Base-by-base conservation (phyloP, 2,888 invertebrate genomes). In the Phaonia tiefii region DNA sequence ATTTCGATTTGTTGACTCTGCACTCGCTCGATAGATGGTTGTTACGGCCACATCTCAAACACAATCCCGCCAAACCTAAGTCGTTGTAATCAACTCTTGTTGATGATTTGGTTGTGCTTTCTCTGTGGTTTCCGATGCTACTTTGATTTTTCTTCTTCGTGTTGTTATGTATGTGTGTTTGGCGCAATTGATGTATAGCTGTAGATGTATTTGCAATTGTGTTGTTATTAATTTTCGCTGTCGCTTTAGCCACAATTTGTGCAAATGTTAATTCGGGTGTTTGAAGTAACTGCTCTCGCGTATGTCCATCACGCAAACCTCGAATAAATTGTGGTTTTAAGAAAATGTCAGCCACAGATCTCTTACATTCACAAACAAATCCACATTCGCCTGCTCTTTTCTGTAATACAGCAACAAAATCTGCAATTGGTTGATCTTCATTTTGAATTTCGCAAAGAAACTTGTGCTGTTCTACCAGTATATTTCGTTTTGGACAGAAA, bases 21-120 rank as follows among this genome's bases (percentile, higher is more conserved):
- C 79, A 79, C 1, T 75, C 75, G 13, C 22, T 58, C 26, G 75
- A 44, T n/a, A 79, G 11, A 54, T 79, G 75, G 10, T 79, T 71
- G 13, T 39, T 49, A 8, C 75, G 65, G 10, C 72, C 72, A 44
- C 44, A 44, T n/a, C 44, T 10, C 13, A 44, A 13, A 44, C 44
- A 44, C 44, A 44, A 44, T 8, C 44, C 44, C 11, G 10, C 44
- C 2, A 44, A 13, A 8, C 10, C 10, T n/a, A 44, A 20, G 46
- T 70, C 2, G n/a, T 26, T 54, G 66, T 37, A 26, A 31, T 8
- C 42, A 42, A 26, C n/a, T 42, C 15, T 13, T 56, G 15, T 42
- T 22, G 60, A 69, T 51, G 15, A 15, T 13, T 15, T 69, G n/a
- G n/a, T n/a, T n/a, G n/a, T n/a, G n/a, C n/a, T n/a, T n/a, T n/a